Percentiles rank a stretch among this genome's conserved stretches.
Evolutionary conservation across 2,888 invertebrate genomes (phyloP).

Genomic region (Phalera bucephala): DNA sequence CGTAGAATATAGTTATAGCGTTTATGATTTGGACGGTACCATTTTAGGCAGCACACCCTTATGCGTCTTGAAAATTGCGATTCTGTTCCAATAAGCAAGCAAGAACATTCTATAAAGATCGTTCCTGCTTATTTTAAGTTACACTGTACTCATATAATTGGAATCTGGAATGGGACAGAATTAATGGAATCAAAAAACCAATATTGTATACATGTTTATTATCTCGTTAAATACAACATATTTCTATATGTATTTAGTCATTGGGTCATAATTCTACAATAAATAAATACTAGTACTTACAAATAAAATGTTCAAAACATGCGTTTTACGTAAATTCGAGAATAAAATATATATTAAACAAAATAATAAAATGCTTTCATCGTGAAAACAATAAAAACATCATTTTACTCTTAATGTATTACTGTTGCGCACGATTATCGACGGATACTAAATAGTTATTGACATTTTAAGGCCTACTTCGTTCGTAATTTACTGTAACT

Average conservation of each 20-base stretch:
- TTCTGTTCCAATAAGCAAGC: too few relatives aligned
- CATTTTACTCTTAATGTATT: constrained; percentile 23
- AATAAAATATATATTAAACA: constrained; percentile 4
- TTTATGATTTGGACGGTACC: too few relatives aligned
- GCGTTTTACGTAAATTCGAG: background rate
- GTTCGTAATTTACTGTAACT: constrained; percentile 4
- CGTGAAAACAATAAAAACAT: constrained; percentile 16
- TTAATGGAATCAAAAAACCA: too few relatives aligned
- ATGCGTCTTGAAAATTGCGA: too few relatives aligned
- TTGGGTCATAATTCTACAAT: background rate
- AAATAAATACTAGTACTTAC: background rate
- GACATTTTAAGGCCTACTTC: background rate
- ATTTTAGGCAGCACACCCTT: too few relatives aligned
- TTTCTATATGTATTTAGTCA: background rate
- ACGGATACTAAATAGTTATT: constrained; percentile 11
- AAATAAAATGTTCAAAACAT: background rate
- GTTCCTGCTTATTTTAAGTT: too few relatives aligned
- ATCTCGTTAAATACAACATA: background rate
- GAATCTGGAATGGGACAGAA: too few relatives aligned
- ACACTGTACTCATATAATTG: too few relatives aligned
- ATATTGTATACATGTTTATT: background rate
- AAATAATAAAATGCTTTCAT: constrained; percentile 14
- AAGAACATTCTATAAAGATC: too few relatives aligned
- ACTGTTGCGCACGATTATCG: constrained; percentile 20
- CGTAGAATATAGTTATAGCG: too few relatives aligned